Base-by-base conservation (phyloP, 2,888 invertebrate species). In the Dysmachus trigonus region DNA sequence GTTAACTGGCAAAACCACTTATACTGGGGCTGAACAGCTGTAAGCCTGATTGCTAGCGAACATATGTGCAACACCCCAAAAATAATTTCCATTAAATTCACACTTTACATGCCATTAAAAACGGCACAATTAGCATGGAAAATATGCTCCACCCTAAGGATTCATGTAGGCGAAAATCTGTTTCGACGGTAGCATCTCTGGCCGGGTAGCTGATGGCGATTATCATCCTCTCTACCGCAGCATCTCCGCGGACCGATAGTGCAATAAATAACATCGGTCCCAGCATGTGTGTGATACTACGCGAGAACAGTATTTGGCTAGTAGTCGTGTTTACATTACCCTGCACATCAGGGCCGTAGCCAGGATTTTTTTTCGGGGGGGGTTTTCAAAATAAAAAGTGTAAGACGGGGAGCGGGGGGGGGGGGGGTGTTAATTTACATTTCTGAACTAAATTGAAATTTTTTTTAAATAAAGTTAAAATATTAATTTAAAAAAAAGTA, bases 31-130 rank as follows among this genome's bases (percentile, higher is more conserved):
- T 30, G 77, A 77, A 77, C 53, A 53, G 53, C 62, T 81, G 81
- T 81, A 31, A 51, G 22, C 35, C 22, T 22, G 31, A 53, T 81
- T 81, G 81, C 31, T 15, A 18, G 31, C 53, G 18, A 53, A 31
- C 31, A 53, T 81, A 81, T 81, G 81, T 33, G 62, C n/a, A 53
- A 41, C 72, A 83, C 72, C 41, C 83, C 71, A 27, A 83, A 83
- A 83, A 38, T 83, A 72, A 72, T 83, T 83, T 83, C 72, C 71
- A 38, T 83, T 72, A 83, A 83, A 83, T 83, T 83, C 72, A 83
- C 83, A 83, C 83, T 83, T 83, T 72, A 72, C 72, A 72, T 22
- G 41, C 38, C 35, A 83, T 83, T 83, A 83, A 83, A 72, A 72
- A 83, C 18, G 41, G 71, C 33, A 72, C 72, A 83, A 83, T 83